Conservation (phyloP, 2,888 invertebrate species). For the Philereme vetulata region DNA sequence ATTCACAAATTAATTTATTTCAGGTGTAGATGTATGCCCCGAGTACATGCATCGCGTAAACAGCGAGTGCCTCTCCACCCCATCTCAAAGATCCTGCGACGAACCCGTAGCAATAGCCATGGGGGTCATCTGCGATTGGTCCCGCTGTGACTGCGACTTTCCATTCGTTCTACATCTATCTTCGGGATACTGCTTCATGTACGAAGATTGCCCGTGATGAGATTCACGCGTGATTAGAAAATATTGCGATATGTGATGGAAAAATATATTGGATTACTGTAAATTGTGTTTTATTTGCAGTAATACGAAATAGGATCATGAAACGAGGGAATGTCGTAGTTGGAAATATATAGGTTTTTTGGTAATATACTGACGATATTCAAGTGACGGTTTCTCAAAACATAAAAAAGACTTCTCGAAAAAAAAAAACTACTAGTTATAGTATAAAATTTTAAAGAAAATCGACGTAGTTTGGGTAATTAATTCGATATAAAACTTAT, state of each 20-base stretch:
- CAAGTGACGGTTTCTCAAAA: too few relatives aligned
- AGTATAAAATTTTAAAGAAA: too few relatives aligned
- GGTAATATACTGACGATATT: too few relatives aligned
- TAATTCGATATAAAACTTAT: too few relatives aligned
- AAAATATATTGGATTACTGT: constrained; percentile 14
- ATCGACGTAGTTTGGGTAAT: too few relatives aligned
- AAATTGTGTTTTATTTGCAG: constrained; percentile 5
- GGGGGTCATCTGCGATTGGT: constrained; percentile 73
- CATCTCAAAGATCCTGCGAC: constrained; percentile 72
- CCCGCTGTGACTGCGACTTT: constrained; percentile 75
- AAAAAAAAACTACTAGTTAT: too few relatives aligned
- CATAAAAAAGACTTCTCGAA: too few relatives aligned
- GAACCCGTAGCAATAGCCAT: constrained; percentile 69
- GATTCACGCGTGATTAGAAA: constrained; percentile 7
- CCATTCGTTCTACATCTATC: constrained; percentile 68
- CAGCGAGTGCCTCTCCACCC: constrained; percentile 71
- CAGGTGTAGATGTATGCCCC: constrained; percentile 69
- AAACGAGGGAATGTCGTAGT: too few relatives aligned
- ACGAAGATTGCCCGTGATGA: constrained; percentile 68
- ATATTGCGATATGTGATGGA: constrained; percentile 6
- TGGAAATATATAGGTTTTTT: too few relatives aligned
- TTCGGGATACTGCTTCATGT: constrained; percentile 72
- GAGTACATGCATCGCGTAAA: constrained; percentile 70
- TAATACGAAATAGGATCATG: constrained; percentile 16
- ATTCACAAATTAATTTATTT: constrained; percentile 18